Base-by-base conservation (phyloP, 37 sponge, comb jelly and placozoan species). In the Geodia barretti region DNA sequence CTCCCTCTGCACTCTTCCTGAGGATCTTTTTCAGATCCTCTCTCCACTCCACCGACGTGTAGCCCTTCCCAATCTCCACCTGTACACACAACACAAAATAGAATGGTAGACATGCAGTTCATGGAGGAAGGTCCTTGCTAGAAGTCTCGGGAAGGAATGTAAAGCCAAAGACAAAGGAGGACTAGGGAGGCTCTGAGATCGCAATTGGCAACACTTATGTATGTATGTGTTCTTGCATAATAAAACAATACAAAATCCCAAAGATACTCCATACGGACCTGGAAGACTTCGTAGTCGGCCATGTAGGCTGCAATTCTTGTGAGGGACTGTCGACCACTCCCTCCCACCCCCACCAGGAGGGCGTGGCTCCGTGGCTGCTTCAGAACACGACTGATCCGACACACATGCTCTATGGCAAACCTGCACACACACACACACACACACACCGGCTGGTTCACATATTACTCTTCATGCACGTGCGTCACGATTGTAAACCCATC, bases 321-420 rank as follows among this genome's bases (percentile, higher is more conserved):
- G 41, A 95, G 83, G 0, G 92, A 91, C 63, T 98, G 96, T 25
- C 98, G 75, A 0, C 96, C 96, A 86, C 87, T 86, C 9, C 96
- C 96, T 40, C 96, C 98, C 34, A 98, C 98, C 4, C 96, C 96
- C 25, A 95, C 94, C 19, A 96, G 82, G 61, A 98, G 94, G 72
- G 98, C 96, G 80, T 96, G 96, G 74, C 90, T 84, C 11, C 92
- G 83, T 72, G 96, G 96, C 72, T 98, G 99, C 82, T 96, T 95
- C 76, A 98, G 61, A 75, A 98, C 90, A 37, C 99, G 87, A 81
- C 87, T 83, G 70, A 98, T 90, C 23, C 98, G 83, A 41, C 92
- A 83, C 61, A 98, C 92, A 75, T 98, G 98, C 82, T 98, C 98
- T 72, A 98, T 91, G 70, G 98, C 98, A 91, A 98, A 97, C 70